Evolutionary conservation across 1,140 invertebrate genomes (phyloP).

Genomic region (Drosophila navojoa): DNA sequence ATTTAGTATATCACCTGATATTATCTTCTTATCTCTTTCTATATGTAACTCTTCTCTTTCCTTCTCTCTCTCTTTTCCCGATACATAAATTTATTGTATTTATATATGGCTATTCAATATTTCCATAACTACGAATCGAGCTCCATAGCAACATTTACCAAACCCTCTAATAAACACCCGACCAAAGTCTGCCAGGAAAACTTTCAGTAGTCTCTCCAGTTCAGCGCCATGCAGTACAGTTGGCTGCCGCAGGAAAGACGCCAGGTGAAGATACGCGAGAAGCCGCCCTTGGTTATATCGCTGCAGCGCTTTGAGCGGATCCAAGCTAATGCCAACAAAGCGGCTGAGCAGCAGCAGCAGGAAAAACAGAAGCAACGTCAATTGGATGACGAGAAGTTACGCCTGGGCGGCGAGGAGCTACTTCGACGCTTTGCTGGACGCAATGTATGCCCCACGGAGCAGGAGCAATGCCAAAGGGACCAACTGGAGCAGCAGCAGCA

Average conservation of each 20-base stretch:
- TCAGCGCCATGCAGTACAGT: conserved; percentile 58
- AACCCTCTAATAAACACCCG: not conserved
- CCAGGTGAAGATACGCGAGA: conserved; percentile 45
- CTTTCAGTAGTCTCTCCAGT: not conserved
- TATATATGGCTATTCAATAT: not conserved
- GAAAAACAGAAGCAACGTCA: conserved; percentile 34
- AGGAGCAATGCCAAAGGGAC: conserved; percentile 54
- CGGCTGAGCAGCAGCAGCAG: conserved; percentile 37
- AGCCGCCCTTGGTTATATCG: conserved; percentile 62
- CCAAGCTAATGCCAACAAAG: conserved; percentile 44
- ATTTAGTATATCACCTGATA: too few species aligned
- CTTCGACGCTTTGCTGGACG: conserved; percentile 49
- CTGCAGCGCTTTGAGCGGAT: conserved; percentile 48
- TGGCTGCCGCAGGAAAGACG: conserved; percentile 66
- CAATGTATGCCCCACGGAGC: conserved; percentile 49
- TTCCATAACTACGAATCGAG: not conserved
- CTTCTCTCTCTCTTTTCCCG: too few species aligned
- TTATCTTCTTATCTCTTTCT: too few species aligned
- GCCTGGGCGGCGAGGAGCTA: conserved; percentile 60
- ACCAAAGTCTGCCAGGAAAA: not conserved
- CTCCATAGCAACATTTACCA: conserved; percentile 27
- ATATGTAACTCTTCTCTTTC: too few species aligned
- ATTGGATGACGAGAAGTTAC: conserved; percentile 43
- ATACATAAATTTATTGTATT: too few species aligned
- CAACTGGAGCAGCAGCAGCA: conserved; percentile 24